Evolutionary conservation across 2,113 vertebrate species (phyloP), one percentile per base, ranked within the genome.

Genomic region (Suricata suricatta): DNA sequence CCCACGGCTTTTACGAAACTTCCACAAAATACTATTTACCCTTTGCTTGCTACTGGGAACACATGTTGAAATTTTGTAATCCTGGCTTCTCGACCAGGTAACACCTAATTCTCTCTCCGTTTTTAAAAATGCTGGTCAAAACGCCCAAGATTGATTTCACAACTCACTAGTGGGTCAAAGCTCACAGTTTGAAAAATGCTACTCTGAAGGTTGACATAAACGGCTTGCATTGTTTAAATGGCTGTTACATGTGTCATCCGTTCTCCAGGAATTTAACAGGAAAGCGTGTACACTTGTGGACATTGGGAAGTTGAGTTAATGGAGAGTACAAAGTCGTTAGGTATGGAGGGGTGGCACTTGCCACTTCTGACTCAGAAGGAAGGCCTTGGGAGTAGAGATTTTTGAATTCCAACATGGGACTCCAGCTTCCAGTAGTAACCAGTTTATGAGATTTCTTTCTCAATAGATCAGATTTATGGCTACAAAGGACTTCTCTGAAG

Each of bases 221-320:
- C n/a, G 23, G 6, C 84, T 74, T 64, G 17, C 35, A 72, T 77
- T 60, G 44, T 47, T 94, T 92, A 79, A 94, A 71, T 60, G 66
- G 50, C 64, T 95, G 60, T 81, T 88, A 87, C 93, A 52, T n/a
- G 5, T 64, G 41, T 60, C 64, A 50, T 77, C 57, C 84, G 86
- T 44, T 66, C 66, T 90, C 54, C 50, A 95, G 90, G 38, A 95
- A 95, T 74, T 57, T 57, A 76, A 95, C 14, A 87, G 63, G 31
- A 47, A 88, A 85, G 0, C 15, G 27, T 57, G 69, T 54, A 54
- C 92, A 47, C 63, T 92, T 57, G 44, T 54, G n/a, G 50, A 88
- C 66, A 38, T 60, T 90, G 60, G n/a, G 50, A 88, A 72, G 47
- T 68, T 90, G 66, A 33, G 38, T 95, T 88, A 80, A 44, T 3